Conservation (phyloP, 2,888 invertebrate genomes). For the Catocala sponsa region DNA sequence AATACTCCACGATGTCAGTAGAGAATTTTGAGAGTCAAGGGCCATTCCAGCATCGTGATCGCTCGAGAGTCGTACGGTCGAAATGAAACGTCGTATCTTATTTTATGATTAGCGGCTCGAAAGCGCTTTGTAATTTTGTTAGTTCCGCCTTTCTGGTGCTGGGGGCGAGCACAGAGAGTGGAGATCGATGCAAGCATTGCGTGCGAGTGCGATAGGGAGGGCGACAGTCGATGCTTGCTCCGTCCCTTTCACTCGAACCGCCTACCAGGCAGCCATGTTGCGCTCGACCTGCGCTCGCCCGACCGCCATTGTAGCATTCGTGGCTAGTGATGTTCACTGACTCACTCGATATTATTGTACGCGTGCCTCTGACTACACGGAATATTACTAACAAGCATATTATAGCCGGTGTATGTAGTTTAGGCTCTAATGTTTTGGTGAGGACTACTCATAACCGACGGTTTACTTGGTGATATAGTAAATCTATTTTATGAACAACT, state of each 20-base stretch:
- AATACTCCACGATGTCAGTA: slow-evolving; percentile 81
- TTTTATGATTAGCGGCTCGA: slow-evolving; percentile 89
- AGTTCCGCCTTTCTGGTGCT: slow-evolving; percentile 89
- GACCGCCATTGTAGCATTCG: slow-evolving; percentile 88
- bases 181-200: slow-evolving; percentile 86
- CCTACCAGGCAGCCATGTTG: slow-evolving; percentile 88
- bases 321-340: slow-evolving; percentile 82
- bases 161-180: slow-evolving; percentile 86
- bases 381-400: slow-evolving; percentile 44
- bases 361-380: slow-evolving; percentile 43
- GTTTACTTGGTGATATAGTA: not conserved
- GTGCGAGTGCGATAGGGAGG: slow-evolving; percentile 80
- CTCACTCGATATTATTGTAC: slow-evolving; percentile 73
- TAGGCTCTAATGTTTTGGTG: slow-evolving; percentile 28
- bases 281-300: slow-evolving; percentile 88
- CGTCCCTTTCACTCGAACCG: slow-evolving; percentile 83
- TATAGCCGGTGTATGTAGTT: slow-evolving; percentile 31
- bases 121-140: slow-evolving; percentile 89
- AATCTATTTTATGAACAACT: not conserved
- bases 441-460: slow-evolving; percentile 3
- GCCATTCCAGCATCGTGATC: slow-evolving; percentile 86
- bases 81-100: slow-evolving; percentile 89
- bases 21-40: slow-evolving; percentile 87
- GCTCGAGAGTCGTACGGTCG: slow-evolving; percentile 86
- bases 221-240: slow-evolving; percentile 67